These are phyloP conservation scores for Lindbergichthys nudifrons DNA, from an alignment of 2,797 vertebrate genomes.

Conservation along the genomic window DNA sequence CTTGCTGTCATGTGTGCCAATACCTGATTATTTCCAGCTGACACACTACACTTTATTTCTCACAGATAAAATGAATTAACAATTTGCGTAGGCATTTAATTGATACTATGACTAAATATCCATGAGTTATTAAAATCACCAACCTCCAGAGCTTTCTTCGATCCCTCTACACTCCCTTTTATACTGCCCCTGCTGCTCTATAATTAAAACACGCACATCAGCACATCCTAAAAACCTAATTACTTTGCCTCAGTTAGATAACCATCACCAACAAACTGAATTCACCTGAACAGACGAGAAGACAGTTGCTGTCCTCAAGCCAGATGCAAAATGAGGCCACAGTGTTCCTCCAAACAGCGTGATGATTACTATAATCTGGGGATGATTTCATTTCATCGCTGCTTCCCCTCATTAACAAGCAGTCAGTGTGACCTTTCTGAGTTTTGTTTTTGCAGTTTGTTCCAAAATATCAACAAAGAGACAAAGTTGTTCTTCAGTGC, in stretches of 20 bases:
- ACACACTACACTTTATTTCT: not conserved
- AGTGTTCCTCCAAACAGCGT: constrained; percentile 34
- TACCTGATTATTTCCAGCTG: constrained; percentile 9
- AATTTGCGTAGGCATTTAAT: too few relatives aligned
- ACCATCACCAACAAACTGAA: constrained; percentile 19
- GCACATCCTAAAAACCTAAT: constrained; percentile 14
- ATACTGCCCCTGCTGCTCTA: not conserved
- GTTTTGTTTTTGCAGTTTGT: not conserved
- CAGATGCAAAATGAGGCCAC: constrained; percentile 32
- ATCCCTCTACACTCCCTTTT: not conserved
- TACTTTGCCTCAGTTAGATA: not conserved
- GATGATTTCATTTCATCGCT: constrained; percentile 46
- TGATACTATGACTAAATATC: too few relatives aligned
- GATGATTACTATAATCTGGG: constrained; percentile 40
- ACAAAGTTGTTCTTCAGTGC: constrained; percentile 43
- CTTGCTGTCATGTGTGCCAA: not conserved
- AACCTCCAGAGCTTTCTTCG: too few relatives aligned
- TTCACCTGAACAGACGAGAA: constrained; percentile 39
- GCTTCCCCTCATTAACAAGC: constrained; percentile 44
- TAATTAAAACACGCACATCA: constrained; percentile 26
- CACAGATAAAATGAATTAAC: too few relatives aligned
- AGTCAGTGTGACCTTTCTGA: constrained; percentile 14
- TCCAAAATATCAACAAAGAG: constrained; percentile 5
- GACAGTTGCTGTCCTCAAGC: constrained; percentile 35
- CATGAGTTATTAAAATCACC: too few relatives aligned